phyloP scores from a whole-genome alignment of 2,113 vertebrate species.

The Anhinga anhinga region DNA sequence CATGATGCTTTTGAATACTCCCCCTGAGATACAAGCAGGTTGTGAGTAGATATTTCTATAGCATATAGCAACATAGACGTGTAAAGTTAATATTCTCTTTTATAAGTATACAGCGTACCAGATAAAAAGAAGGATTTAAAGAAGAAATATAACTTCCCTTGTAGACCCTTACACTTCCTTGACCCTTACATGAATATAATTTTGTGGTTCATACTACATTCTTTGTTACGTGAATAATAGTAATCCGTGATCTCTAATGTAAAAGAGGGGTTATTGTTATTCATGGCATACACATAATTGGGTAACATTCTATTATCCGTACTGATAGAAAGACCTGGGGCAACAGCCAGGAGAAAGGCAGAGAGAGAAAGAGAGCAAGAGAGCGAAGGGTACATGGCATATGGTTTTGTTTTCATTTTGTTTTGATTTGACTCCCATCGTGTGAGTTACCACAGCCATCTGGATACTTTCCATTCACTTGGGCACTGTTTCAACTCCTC shows the following conservation, averaged over 20 bases:
- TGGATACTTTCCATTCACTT: constrained; percentile 50
- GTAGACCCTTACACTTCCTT: constrained; percentile 30
- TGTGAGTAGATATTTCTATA: constrained; percentile 86
- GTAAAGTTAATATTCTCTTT: constrained; percentile 72
- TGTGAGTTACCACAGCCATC: constrained; percentile 58
- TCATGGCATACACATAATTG: constrained; percentile 31
- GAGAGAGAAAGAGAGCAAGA: constrained; percentile 5
- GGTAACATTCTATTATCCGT: background rate
- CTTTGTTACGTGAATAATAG: constrained; percentile 42
- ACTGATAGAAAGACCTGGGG: constrained; percentile 9
- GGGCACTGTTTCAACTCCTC: constrained; percentile 48
- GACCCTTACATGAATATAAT: constrained; percentile 39
- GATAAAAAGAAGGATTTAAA: constrained; percentile 58
- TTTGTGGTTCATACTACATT: constrained; percentile 14
- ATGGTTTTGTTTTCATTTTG: constrained; percentile 67
- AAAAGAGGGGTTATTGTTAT: constrained; percentile 51
- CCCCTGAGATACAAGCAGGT: constrained; percentile 85
- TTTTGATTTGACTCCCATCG: constrained; percentile 54
- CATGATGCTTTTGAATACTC: constrained; percentile 89
- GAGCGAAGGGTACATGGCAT: constrained; percentile 21
- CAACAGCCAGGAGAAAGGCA: constrained; percentile 35
- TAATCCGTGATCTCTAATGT: constrained; percentile 22
- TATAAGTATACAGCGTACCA: constrained; percentile 37
- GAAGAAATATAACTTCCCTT: constrained; percentile 17
- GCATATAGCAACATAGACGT: constrained; percentile 78